Base-by-base conservation (phyloP, 2,113 vertebrate genomes). In the Bambusicola thoracicus region DNA sequence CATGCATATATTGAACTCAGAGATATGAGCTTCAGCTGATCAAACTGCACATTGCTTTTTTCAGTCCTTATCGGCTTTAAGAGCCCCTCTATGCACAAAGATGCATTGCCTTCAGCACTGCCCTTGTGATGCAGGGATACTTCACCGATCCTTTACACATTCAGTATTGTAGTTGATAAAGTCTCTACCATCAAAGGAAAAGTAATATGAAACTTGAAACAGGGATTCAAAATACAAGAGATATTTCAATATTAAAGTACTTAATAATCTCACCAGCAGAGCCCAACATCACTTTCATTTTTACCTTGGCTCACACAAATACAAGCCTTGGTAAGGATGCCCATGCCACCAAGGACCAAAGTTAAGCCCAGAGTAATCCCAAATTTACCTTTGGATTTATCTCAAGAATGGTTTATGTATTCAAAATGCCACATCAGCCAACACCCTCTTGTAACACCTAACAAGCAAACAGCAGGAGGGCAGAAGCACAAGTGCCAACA, bases 361-460 rank as follows among this genome's bases (percentile, higher is more conserved):
- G 75, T 2, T 83, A 85, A 69, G 41, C 62, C 36, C 11, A 2
- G 43, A 46, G 48, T 36, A 58, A 85, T 13, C 27, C 32, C 65
- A 79, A 63, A 53, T 51, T 15, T 1, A 30, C 15, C 75, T 55
- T 24, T 62, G 85, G 17, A 24, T 17, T 74, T 22, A 8, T 40
- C 81, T 84, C 80, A n/a, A 32, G 34, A 81, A 8, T 8, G 63
- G 36, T 40, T 89, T 27, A 77, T 29, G 0, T 14, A 48, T 77
- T 92, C 70, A 34, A 34, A 89, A 73, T 3, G 34, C 62, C 85
- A 85, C 77, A 81, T 55, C 32, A 20, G 81, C 78, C 82, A 4
- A 4, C 90, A 55, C 1, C 1, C 46, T n/a, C 13, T 46, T 4
- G 2, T 30, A 17, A 40, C 21, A 17, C 7, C 49, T 11, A 63